phyloP scores from a whole-genome alignment of 2,113 vertebrate genomes.

The Vireo altiloquus region DNA sequence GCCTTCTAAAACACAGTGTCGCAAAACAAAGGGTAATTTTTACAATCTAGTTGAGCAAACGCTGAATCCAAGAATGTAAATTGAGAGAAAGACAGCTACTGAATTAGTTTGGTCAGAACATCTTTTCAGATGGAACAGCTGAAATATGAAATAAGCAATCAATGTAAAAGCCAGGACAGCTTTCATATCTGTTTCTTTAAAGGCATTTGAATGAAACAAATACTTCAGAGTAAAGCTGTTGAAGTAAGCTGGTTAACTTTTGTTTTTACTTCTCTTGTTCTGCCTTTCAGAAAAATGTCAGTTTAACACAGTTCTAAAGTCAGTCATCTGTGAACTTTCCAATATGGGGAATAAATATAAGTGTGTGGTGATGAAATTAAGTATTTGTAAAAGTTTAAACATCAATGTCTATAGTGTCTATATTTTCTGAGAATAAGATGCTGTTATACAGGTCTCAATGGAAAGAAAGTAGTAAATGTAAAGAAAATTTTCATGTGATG shows the following conservation, averaged over 20 bases:
- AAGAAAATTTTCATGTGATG: not conserved
- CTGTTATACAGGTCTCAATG: not conserved
- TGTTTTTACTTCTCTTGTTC: not conserved
- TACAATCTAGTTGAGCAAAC: not conserved
- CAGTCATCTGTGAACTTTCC: not conserved
- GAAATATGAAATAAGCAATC: not conserved
- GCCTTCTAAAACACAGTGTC: not conserved
- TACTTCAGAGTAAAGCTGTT: not conserved
- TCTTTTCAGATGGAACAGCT: not conserved
- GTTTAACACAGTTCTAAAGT: not conserved
- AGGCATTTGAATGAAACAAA: not conserved
- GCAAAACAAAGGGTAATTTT: not conserved
- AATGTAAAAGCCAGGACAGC: not conserved
- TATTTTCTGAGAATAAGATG: not conserved
- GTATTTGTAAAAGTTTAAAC: not conserved
- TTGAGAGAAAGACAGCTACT: not conserved
- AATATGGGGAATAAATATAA: not conserved
- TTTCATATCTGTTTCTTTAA: not conserved
- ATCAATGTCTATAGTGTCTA: not conserved
- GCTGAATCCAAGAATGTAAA: not conserved
- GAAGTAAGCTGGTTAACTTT: not conserved
- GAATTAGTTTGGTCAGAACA: not conserved
- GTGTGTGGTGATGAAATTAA: not conserved
- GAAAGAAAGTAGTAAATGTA: not conserved
- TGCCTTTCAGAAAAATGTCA: not conserved